Evolutionary conservation across 2,888 invertebrate genomes (phyloP).

Genomic region (Antheraea assamensis): DNA sequence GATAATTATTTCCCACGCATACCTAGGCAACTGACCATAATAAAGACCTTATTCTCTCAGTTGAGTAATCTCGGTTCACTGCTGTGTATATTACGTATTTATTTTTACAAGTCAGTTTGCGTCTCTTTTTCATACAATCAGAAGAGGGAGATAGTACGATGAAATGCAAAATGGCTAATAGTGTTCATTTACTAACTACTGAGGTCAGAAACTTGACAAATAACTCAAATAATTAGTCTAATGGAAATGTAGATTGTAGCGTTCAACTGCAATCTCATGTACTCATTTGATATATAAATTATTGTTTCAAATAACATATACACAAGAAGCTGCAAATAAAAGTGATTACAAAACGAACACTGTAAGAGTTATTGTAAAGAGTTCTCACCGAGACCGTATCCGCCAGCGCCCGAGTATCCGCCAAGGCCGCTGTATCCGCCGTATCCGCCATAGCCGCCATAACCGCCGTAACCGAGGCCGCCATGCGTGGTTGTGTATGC

Average conservation of each 20-base stretch:
- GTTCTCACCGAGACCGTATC: constrained; percentile 45
- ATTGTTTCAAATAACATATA: background rate
- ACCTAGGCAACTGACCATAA: constrained; percentile 13
- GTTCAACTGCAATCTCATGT: too few relatives aligned
- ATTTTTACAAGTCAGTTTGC: background rate
- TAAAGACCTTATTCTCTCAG: background rate
- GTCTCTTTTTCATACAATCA: background rate
- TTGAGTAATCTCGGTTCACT: background rate
- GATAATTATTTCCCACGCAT: constrained; percentile 7
- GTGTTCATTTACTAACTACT: background rate
- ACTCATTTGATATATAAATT: background rate
- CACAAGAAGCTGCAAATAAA: background rate
- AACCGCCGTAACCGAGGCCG: constrained; percentile 36
- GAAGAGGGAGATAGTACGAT: background rate
- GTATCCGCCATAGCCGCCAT: constrained; percentile 39
- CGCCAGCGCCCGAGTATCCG: constrained; percentile 45
- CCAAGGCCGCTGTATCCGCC: constrained; percentile 42
- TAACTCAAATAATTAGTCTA: background rate
- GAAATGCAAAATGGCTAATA: background rate
- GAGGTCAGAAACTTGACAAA: background rate
- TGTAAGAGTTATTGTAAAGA: background rate
- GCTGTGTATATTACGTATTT: background rate
- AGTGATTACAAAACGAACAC: background rate
- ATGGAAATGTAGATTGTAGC: background rate
- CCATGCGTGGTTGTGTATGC: constrained; percentile 54